Evolutionary conservation across 2,888 invertebrate species (phyloP).

Genomic region (Mechanitis messenoides): DNA sequence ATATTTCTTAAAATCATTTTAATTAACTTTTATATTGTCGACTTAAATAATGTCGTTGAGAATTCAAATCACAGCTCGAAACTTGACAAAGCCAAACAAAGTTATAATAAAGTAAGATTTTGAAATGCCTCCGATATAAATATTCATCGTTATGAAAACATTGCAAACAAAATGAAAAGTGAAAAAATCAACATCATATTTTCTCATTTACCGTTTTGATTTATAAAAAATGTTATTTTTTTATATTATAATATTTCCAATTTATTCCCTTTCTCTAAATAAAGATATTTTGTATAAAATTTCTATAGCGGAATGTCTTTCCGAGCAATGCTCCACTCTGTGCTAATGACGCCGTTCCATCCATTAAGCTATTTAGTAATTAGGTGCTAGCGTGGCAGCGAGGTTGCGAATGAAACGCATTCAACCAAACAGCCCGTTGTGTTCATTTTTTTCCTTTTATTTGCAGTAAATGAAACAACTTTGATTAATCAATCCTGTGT

Average conservation of each 20-base stretch:
- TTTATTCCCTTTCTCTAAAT: not conserved
- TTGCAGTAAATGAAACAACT: conserved; percentile 3
- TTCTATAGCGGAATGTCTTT: conserved; percentile 36
- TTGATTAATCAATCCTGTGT: conserved; percentile 16
- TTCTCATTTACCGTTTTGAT: not conserved
- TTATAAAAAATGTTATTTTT: too few relatives aligned
- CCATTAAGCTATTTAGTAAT: conserved; percentile 68
- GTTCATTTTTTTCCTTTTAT: conserved; percentile 11
- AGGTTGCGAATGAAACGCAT: conserved; percentile 43
- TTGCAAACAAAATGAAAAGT: not conserved
- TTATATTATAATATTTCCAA: not conserved
- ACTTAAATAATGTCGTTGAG: conserved; percentile 8
- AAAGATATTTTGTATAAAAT: conserved; percentile 25
- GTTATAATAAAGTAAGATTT: conserved; percentile 10
- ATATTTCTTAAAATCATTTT: too few relatives aligned
- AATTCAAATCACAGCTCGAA: conserved; percentile 7
- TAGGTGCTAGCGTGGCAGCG: conserved; percentile 50
- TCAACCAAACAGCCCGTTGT: conserved; percentile 20
- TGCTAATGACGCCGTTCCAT: conserved; percentile 59
- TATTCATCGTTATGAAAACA: conserved; percentile 10
- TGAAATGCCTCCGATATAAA: conserved; percentile 11
- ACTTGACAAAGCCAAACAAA: conserved; percentile 9
- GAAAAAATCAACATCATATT: not conserved
- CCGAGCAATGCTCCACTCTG: conserved; percentile 47
- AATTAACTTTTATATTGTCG: not conserved